Evolutionary conservation across 2,888 invertebrate genomes (phyloP).

Genomic region (Arge pagana): DNA sequence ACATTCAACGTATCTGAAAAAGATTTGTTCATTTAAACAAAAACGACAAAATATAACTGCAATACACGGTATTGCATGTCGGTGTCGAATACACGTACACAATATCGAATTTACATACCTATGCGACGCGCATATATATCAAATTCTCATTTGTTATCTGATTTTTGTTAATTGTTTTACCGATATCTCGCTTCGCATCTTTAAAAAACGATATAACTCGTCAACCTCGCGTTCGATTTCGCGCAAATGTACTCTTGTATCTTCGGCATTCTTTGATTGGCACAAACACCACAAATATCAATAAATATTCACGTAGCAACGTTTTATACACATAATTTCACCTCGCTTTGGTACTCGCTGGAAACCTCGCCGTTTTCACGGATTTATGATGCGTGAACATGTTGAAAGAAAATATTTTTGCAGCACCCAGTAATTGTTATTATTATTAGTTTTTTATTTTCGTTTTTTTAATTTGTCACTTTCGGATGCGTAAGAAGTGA

Average conservation of each 20-base stretch:
- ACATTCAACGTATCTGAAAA: constrained; percentile 27
- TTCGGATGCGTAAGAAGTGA: too few species aligned
- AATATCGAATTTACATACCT: too few species aligned
- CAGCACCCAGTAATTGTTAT: too few species aligned
- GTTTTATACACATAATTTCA: constrained; percentile 19
- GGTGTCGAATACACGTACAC: constrained; percentile 32
- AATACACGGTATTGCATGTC: constrained; percentile 43
- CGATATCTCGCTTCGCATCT: too few species aligned
- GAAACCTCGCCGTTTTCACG: too few species aligned
- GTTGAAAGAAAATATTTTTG: too few species aligned
- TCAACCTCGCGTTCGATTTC: constrained; percentile 3
- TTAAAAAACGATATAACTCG: too few species aligned
- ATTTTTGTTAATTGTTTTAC: constrained; percentile 28
- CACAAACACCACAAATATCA: too few species aligned
- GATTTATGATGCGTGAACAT: too few species aligned
- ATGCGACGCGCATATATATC: constrained; percentile 40
- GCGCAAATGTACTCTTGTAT: constrained; percentile 21
- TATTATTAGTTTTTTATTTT: too few species aligned
- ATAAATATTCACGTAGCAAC: background rate
- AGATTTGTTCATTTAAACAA: constrained; percentile 11
- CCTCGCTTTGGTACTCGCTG: too few species aligned
- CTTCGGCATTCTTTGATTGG: constrained; percentile 24
- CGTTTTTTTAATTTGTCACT: too few species aligned
- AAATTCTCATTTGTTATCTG: constrained; percentile 28
- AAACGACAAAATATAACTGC: constrained; percentile 36